A percentile compares a stretch with the other conserved stretches of the same genome.
Evolutionary conservation across 2,888 invertebrate species (phyloP).

Genomic region (Amphipoea lucens): DNA sequence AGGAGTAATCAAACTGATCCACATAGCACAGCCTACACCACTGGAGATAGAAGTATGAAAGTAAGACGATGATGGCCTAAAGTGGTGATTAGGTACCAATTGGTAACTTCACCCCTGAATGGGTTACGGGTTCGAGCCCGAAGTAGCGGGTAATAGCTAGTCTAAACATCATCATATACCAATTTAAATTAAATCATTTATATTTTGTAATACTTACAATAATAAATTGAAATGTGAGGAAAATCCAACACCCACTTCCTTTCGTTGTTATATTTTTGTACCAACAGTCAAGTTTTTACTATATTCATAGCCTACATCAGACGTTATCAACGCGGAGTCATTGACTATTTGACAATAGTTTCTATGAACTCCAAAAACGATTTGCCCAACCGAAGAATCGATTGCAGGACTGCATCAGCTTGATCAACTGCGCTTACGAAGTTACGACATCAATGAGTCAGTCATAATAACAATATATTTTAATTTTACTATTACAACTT

Average conservation of each 20-base stretch:
- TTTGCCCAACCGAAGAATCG: not conserved
- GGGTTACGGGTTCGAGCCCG: too few relatives aligned
- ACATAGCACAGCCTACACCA: not conserved
- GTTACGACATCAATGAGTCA: not conserved
- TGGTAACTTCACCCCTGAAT: not conserved
- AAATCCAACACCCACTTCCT: not conserved
- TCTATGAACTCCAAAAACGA: not conserved
- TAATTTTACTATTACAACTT: not conserved
- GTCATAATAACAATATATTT: conserved; percentile 8
- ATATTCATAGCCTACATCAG: not conserved
- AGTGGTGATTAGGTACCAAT: not conserved
- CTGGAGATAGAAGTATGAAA: not conserved
- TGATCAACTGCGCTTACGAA: not conserved
- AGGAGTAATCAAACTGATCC: not conserved
- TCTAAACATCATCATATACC: not conserved
- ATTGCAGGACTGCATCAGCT: not conserved
- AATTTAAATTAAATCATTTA: not conserved
- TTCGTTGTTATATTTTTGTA: not conserved
- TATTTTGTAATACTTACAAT: not conserved
- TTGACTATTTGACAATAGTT: not conserved
- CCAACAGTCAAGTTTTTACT: not conserved
- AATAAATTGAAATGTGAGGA: not conserved
- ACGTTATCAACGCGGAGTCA: not conserved
- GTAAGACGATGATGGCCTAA: not conserved
- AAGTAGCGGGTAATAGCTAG: not conserved